These are phyloP conservation scores for Caranx ignobilis DNA, from an alignment of 2,113 vertebrate species.

Conservation along the genomic window DNA sequence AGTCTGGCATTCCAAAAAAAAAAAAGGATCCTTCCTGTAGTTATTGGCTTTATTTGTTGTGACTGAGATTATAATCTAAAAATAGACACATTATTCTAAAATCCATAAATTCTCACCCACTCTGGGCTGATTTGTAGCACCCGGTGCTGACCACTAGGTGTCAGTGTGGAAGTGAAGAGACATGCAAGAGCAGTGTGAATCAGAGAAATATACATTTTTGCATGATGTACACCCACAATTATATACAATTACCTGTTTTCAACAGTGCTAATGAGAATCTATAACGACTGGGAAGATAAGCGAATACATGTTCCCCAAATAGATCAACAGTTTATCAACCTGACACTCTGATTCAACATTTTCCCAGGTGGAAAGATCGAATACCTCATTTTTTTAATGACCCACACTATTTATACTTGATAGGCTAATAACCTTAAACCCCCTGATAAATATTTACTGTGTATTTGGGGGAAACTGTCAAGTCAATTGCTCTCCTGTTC, in stretches of 20 bases:
- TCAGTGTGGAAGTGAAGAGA: slow-evolving; percentile 51
- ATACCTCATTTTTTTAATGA: background rate
- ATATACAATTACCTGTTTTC: slow-evolving; percentile 28
- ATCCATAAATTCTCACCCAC: slow-evolving; percentile 22
- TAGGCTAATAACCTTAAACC: background rate
- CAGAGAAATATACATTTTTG: background rate
- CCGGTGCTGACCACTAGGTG: slow-evolving; percentile 59
- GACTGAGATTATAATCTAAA: slow-evolving; percentile 36
- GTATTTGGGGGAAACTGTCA: background rate
- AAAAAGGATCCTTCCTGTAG: background rate
- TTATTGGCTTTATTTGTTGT: slow-evolving; percentile 14
- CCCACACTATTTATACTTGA: background rate
- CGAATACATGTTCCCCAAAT: background rate
- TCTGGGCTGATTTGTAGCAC: background rate
- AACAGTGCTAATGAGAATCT: background rate
- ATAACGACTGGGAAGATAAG: background rate
- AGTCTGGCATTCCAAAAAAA: background rate
- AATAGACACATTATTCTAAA: slow-evolving; percentile 15
- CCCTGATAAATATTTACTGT: background rate
- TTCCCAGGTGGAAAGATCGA: background rate
- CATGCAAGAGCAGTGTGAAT: background rate
- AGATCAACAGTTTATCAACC: background rate
- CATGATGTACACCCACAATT: background rate
- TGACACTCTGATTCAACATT: slow-evolving; percentile 6
- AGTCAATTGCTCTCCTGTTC: background rate